Conservation (phyloP, 2,113 vertebrate species). For the Pseudorhombus dupliciocellatus region DNA sequence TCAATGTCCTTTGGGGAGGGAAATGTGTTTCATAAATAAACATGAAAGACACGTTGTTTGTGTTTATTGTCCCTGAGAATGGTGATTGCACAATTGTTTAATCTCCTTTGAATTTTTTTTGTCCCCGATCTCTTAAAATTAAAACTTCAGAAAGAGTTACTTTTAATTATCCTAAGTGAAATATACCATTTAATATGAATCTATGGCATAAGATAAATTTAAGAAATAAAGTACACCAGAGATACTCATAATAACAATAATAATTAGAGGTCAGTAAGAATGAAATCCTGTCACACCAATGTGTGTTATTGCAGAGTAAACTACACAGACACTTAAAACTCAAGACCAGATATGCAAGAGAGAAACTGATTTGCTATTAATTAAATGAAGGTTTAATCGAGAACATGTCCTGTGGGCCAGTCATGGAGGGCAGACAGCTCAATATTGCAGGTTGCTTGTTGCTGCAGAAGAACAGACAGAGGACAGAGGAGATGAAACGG, state of each 20-base stretch:
- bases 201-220: no score
- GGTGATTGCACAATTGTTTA: neutral
- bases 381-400: constrained; percentile 17
- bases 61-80: neutral
- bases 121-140: no score
- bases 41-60: constrained; percentile 5
- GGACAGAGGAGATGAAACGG: no score
- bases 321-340: neutral
- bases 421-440: no score
- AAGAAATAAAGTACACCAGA: no score
- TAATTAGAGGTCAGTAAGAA: constrained; percentile 26
- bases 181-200: no score
- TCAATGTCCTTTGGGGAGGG: constrained; percentile 17
- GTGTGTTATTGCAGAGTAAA: constrained; percentile 11
- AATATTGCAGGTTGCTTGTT: no score
- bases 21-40: constrained; percentile 69
- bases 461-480: no score
- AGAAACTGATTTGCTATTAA: constrained; percentile 31
- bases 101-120: no score
- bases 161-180: no score
- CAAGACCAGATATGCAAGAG: constrained; percentile 1
- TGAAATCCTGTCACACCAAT: constrained; percentile 17
- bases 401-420: no score
- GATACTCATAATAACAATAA: neutral
- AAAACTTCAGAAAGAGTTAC: no score